Conservation (phyloP, 2,797 vertebrate species). For the Pygocentrus nattereri region DNA sequence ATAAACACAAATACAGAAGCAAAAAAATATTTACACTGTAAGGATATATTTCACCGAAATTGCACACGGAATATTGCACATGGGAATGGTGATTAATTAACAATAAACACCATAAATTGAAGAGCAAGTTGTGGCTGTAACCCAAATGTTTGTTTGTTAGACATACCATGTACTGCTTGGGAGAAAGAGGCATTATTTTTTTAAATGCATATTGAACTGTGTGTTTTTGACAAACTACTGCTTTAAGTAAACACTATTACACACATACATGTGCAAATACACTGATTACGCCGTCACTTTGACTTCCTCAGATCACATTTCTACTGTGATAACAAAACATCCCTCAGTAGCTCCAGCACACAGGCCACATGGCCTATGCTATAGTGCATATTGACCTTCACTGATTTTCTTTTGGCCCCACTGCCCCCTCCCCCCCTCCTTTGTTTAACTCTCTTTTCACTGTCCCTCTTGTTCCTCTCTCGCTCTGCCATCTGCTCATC, state of each 20-base stretch:
- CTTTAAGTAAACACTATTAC: constrained; percentile 21
- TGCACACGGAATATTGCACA: too few relatives aligned
- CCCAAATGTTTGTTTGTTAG: too few relatives aligned
- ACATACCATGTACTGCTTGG: too few relatives aligned
- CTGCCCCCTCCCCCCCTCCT: not conserved
- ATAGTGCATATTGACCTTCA: not conserved
- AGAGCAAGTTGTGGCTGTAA: too few relatives aligned
- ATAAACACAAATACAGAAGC: too few relatives aligned
- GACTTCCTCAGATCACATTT: not conserved
- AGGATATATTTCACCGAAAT: too few relatives aligned
- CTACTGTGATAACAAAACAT: constrained; percentile 6
- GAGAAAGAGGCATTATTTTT: too few relatives aligned
- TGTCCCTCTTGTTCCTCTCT: not conserved
- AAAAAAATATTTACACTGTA: too few relatives aligned
- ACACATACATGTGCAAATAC: not conserved
- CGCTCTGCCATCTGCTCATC: constrained; percentile 33
- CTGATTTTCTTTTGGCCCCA: not conserved
- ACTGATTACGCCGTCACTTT: not conserved
- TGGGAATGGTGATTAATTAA: too few relatives aligned
- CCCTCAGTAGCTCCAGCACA: not conserved
- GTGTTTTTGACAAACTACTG: too few relatives aligned
- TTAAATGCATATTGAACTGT: too few relatives aligned
- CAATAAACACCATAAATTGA: too few relatives aligned
- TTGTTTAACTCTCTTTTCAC: not conserved
- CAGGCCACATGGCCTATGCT: constrained; percentile 28